Evolutionary conservation across 2,888 invertebrate species (phyloP).

Genomic region (Selenia dentaria): DNA sequence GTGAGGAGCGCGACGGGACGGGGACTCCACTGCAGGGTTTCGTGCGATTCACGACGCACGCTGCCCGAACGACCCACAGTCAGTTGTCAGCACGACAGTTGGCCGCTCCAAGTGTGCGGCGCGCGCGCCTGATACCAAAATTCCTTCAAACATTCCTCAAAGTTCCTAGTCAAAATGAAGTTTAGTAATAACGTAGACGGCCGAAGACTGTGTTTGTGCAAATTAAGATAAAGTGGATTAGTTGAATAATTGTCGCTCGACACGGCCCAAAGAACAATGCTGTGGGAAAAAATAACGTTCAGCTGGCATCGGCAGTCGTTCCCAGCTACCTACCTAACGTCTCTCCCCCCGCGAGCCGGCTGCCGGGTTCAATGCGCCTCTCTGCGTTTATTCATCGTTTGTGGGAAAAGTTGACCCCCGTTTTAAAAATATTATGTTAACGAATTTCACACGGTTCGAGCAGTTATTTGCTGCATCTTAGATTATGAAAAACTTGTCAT

Average conservation of each 20-base stretch:
- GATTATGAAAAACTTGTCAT: slow-evolving; percentile 34
- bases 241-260: slow-evolving; percentile 61
- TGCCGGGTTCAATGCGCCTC: slow-evolving; percentile 84
- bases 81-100: slow-evolving; percentile 69
- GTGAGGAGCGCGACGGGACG: slow-evolving; percentile 58
- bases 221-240: slow-evolving; percentile 57
- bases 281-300: slow-evolving; percentile 86
- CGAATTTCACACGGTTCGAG: slow-evolving; percentile 79
- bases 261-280: slow-evolving; percentile 84
- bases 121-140: slow-evolving; percentile 68
- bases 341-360: slow-evolving; percentile 78
- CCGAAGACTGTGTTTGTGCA: slow-evolving; percentile 50
- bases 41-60: slow-evolving; percentile 66
- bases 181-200: slow-evolving; percentile 43
- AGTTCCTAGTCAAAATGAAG: slow-evolving; percentile 67
- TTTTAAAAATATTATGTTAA: slow-evolving; percentile 81
- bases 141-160: slow-evolving; percentile 60
- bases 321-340: slow-evolving; percentile 80
- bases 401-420: slow-evolving; percentile 84
- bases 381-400: slow-evolving; percentile 83
- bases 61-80: slow-evolving; percentile 55
- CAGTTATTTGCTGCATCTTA: slow-evolving; percentile 66
- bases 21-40: slow-evolving; percentile 69
- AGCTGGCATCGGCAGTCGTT: slow-evolving; percentile 83
- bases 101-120: slow-evolving; percentile 76